Evolutionary conservation across 1,140 invertebrate species (phyloP), one percentile per base, ranked within the genome.

Genomic region (Dinoponera quadriceps): DNA sequence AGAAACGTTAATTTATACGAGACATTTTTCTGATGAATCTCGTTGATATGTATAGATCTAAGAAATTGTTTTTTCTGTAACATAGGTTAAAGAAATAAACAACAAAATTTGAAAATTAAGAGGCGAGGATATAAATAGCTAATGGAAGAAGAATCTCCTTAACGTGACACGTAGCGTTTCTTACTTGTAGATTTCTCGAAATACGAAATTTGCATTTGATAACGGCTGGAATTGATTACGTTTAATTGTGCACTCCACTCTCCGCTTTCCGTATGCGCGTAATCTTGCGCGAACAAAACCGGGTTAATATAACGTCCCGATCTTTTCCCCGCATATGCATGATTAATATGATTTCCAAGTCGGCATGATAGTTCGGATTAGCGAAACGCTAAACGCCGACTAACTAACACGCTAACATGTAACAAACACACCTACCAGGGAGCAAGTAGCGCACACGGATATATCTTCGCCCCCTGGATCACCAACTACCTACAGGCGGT

Each of bases 381-480:
- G 60, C 44, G 18, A 27, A 63, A 62, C 57, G 86, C 73, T 78
- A 82, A 84, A 78, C 78, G 86, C 71, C 66, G 81, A 86, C 90
- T 90, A 88, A 92, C 89, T 93, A 93, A 94, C 92, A 92, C 91
- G 92, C 92, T 92, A 92, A 92, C 91, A 91, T 44, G 9, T 92
- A 93, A 93, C 90, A 92, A 92, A 93, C 92, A 57, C 89, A 88
- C 85, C 88, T 92, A 94, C 85, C 90, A 95, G 95, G 95, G 95
- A 95, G 87, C 95, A 95, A 91, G 95, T 95, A 84, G 92, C 93
- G 49, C 91, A 93, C 74, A 95, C 95, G 92, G 95, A 95, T 83
- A 91, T 92, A 77, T 94, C 94, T 18, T 95, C 94, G 54, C 96
- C 96, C 62, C 96, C 96, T 82, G 95, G 95, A 60, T 97, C 97